Evolutionary conservation across 1,140 invertebrate species (phyloP).

Genomic region (Pantala flavescens): DNA sequence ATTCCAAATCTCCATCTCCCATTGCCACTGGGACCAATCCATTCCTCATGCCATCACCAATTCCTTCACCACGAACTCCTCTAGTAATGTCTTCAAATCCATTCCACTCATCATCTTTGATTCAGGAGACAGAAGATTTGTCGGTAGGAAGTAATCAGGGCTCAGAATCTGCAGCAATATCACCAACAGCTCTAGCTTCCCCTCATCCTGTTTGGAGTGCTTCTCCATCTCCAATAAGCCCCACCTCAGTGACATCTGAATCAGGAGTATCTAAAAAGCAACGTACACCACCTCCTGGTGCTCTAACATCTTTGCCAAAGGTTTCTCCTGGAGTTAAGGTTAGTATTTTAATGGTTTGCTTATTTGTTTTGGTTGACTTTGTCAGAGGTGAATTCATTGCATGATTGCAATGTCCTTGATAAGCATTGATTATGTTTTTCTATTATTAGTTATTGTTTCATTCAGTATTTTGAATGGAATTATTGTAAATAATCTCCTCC

Average conservation of each 20-base stretch:
- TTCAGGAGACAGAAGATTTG: slow-evolving; percentile 30
- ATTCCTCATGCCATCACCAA: slow-evolving; percentile 43
- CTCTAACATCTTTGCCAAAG: background rate
- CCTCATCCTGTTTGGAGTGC: slow-evolving; percentile 34
- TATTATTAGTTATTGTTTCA: background rate
- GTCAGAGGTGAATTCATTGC: background rate
- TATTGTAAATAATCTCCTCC: too few relatives aligned
- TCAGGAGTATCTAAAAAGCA: background rate
- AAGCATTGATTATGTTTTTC: background rate
- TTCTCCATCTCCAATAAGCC: slow-evolving; percentile 33
- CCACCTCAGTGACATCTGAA: background rate
- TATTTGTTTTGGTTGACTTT: background rate
- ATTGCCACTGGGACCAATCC: slow-evolving; percentile 40
- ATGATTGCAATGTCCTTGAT: background rate
- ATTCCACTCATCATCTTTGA: slow-evolving; percentile 27
- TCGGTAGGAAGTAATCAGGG: slow-evolving; percentile 27
- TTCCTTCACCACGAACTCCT: slow-evolving; percentile 36
- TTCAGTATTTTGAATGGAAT: background rate
- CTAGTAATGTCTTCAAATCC: background rate
- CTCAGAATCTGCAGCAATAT: slow-evolving; percentile 24
- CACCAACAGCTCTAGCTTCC: slow-evolving; percentile 29
- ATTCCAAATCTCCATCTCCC: slow-evolving; percentile 19
- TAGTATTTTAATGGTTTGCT: background rate
- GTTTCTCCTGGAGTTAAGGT: background rate
- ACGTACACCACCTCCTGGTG: background rate